Percentiles rank a stretch among this genome's conserved stretches.
Conservation (phyloP, 2,888 invertebrate species). For the Nasonovia ribisnigri region DNA sequence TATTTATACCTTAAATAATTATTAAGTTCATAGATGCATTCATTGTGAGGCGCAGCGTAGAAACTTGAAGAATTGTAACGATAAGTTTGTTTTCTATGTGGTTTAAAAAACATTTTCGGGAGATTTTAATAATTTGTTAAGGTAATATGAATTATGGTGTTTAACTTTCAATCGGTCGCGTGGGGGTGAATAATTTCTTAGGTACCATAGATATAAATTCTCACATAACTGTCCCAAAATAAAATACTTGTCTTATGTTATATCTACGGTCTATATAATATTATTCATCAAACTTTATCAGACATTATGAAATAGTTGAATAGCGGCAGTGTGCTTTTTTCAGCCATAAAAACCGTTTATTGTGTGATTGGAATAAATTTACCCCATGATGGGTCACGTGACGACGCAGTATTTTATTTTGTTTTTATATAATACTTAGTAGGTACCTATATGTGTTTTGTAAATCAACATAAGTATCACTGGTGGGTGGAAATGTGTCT, state of each 20-base stretch:
- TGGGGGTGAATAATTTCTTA: background rate
- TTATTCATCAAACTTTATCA: background rate
- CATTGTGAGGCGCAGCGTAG: background rate
- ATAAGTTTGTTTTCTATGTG: too few relatives aligned
- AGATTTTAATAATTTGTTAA: too few relatives aligned
- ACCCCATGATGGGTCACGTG: background rate
- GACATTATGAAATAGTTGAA: background rate
- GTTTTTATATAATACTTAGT: background rate
- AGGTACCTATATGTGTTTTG: background rate
- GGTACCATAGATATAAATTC: background rate
- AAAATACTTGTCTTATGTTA: background rate
- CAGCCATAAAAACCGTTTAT: background rate
- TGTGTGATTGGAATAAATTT: conserved; percentile 40
- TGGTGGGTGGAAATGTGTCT: background rate
- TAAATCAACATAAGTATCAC: background rate
- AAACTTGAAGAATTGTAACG: too few relatives aligned
- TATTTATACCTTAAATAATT: background rate
- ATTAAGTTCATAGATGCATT: background rate
- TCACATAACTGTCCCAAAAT: background rate
- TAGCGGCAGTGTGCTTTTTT: background rate
- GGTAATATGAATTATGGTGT: background rate
- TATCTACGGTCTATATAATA: background rate
- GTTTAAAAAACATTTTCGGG: background rate
- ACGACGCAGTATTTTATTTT: background rate
- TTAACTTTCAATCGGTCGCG: background rate